Conservation (phyloP, 2,888 invertebrate species). For the Fragum sueziense region DNA sequence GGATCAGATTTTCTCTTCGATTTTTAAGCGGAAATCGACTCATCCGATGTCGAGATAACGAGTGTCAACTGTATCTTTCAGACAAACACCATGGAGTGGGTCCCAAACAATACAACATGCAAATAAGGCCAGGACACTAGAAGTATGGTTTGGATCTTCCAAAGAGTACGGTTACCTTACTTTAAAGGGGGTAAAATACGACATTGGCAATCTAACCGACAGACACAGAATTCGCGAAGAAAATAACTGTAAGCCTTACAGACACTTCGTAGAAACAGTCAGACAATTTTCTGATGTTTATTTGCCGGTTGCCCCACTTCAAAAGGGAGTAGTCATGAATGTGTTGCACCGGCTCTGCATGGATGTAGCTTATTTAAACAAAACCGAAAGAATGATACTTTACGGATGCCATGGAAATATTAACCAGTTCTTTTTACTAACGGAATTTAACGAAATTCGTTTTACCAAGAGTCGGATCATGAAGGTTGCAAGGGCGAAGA, state of each 20-base stretch:
- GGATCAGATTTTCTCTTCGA: too few species aligned
- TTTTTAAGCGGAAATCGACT: too few species aligned
- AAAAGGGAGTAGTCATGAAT: constrained; percentile 27
- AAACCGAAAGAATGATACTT: constrained; percentile 20
- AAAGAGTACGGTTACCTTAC: constrained; percentile 18
- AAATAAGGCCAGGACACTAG: constrained; percentile 37
- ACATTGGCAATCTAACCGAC: constrained; percentile 6
- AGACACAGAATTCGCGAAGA: constrained; percentile 29
- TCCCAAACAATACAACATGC: constrained; percentile 24
- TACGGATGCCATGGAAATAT: constrained; percentile 33
- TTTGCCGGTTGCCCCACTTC: constrained; percentile 12
- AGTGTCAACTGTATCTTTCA: too few species aligned
- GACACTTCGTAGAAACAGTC: constrained; percentile 36
- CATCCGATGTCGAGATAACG: too few species aligned
- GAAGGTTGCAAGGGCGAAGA: not conserved
- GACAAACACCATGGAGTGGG: constrained; percentile 44
- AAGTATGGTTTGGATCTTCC: constrained; percentile 48
- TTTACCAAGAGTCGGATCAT: constrained; percentile 4
- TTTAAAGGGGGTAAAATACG: constrained; percentile 29
- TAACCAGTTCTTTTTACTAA: constrained; percentile 44
- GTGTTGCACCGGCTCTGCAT: constrained; percentile 24
- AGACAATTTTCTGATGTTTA: constrained; percentile 37
- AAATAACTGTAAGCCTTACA: constrained; percentile 48
- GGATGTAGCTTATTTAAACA: constrained; percentile 33
- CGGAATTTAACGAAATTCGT: constrained; percentile 36